Evolutionary conservation across 2,113 vertebrate species (phyloP).

Genomic region (Hyperopisus bebe): DNA sequence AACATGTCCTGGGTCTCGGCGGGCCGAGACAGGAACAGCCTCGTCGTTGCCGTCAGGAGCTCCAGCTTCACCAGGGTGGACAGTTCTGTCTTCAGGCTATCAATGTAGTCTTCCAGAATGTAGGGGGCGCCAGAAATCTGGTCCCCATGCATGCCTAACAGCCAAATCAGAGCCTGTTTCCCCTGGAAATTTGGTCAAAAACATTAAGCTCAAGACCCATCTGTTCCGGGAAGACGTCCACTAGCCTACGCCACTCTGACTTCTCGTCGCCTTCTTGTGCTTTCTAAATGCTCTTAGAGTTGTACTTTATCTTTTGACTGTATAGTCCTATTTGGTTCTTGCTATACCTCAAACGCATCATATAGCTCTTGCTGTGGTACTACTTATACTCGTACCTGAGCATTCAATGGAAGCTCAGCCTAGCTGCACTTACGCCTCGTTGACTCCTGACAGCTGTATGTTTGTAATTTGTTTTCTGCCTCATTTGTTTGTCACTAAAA

Average conservation of each 20-base stretch:
- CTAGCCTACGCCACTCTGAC: neutral
- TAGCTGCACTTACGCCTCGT: neutral
- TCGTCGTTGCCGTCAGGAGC: slow-evolving; percentile 75
- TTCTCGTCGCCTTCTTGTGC: neutral
- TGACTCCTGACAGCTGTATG: neutral
- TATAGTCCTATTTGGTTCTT: neutral
- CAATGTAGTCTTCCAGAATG: slow-evolving; percentile 80
- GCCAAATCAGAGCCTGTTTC: slow-evolving; percentile 86
- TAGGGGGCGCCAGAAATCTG: slow-evolving; percentile 77
- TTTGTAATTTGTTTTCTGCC: neutral
- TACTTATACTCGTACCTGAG: neutral
- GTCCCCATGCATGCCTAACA: slow-evolving; percentile 79
- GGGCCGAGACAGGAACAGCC: slow-evolving; percentile 78
- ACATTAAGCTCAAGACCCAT: neutral
- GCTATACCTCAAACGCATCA: neutral
- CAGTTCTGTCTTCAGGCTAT: slow-evolving; percentile 68
- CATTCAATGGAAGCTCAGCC: neutral
- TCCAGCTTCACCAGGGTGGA: slow-evolving; percentile 80
- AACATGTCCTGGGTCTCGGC: slow-evolving; percentile 89
- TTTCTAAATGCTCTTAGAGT: neutral
- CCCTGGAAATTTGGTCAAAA: slow-evolving; percentile 58
- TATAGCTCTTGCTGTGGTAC: neutral
- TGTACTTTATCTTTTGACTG: neutral
- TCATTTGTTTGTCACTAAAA: neutral
- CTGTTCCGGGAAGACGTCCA: neutral